Percentiles rank a stretch among this genome's conserved stretches.
These are phyloP conservation scores for Tetramorium simillimum DNA, from an alignment of 1,140 invertebrate genomes.

Conservation along the genomic window DNA sequence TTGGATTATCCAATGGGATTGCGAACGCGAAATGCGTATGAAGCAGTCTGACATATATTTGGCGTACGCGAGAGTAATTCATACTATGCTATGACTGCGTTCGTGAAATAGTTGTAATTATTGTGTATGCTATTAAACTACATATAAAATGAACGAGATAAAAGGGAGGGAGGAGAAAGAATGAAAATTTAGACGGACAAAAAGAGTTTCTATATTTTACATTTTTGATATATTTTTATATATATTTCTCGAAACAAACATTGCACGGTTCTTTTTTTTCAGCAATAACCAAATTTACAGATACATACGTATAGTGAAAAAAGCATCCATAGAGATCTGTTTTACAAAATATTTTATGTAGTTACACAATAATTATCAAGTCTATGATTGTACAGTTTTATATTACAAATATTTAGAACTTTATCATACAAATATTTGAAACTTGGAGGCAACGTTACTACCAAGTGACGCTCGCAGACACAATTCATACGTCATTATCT, in stretches of 20 bases:
- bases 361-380: conserved; percentile 1
- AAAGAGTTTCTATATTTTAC: background rate
- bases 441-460: background rate
- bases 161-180: background rate
- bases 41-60: conserved; percentile 38
- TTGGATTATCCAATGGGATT: conserved; percentile 55
- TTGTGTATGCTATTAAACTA: background rate
- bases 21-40: conserved; percentile 43
- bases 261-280: background rate
- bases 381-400: background rate
- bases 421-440: background rate
- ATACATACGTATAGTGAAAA: background rate
- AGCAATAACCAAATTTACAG: background rate
- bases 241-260: background rate
- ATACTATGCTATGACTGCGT: background rate
- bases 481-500: background rate
- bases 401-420: background rate
- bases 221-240: background rate
- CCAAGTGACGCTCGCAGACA: background rate
- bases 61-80: conserved; percentile 12
- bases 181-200: background rate
- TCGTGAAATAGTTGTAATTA: background rate
- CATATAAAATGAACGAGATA: background rate
- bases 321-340: background rate
- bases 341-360: background rate